phyloP scores from a whole-genome alignment of 2,888 invertebrate genomes.

The Drosophila glabriapex region DNA sequence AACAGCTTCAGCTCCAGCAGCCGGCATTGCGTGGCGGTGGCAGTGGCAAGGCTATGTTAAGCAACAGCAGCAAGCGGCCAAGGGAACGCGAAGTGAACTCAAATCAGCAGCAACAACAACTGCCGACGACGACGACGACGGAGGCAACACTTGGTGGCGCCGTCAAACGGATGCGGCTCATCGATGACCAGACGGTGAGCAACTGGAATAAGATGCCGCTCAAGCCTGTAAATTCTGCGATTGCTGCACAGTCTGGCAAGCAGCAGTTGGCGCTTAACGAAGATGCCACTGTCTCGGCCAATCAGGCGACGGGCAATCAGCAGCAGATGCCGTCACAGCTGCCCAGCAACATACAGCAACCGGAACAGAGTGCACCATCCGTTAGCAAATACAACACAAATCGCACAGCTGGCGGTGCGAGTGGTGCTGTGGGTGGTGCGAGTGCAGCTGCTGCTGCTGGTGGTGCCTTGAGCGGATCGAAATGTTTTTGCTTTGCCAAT shows the following conservation, averaged over 20 bases:
- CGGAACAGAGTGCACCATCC: conserved; percentile 43
- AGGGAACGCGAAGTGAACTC: conserved; percentile 56
- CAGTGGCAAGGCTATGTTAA: background rate
- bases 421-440: background rate
- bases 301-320: background rate
- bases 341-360: conserved; percentile 14
- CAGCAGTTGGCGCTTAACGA: background rate
- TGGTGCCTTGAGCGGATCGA: conserved; percentile 48
- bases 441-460: background rate
- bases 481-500: conserved; percentile 90
- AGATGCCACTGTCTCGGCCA: background rate
- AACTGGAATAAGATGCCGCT: conserved; percentile 82
- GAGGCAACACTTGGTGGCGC: conserved; percentile 56
- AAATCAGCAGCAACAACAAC: conserved; percentile 5
- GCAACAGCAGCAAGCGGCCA: conserved; percentile 64
- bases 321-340: background rate
- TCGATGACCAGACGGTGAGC: conserved; percentile 48
- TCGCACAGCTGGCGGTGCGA: conserved; percentile 51
- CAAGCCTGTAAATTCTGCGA: conserved; percentile 82
- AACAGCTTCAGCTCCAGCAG: background rate
- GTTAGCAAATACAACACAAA: conserved; percentile 81
- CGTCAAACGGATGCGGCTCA: conserved; percentile 77
- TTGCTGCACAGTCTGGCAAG: conserved; percentile 60
- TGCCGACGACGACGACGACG: conserved; percentile 9
- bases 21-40: background rate